A percentile compares a stretch with the other conserved stretches of the same genome.
phyloP scores from a whole-genome alignment of 2,888 invertebrate genomes.

The Teleogryllus oceanicus region DNA sequence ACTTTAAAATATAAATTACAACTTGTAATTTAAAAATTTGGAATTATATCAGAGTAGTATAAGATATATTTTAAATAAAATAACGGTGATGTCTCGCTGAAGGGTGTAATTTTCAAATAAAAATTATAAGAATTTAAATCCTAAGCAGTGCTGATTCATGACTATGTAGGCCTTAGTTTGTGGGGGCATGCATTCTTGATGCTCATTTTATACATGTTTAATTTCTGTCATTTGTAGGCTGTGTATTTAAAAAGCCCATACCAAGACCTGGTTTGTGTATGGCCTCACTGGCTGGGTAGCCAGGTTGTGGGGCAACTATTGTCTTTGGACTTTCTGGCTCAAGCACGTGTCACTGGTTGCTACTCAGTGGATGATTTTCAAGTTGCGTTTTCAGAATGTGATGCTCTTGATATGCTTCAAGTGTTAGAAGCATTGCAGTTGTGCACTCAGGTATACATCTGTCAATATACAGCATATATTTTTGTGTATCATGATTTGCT shows the following conservation, averaged over 20 bases:
- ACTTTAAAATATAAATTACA: too few relatives aligned
- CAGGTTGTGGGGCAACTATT: conserved; percentile 65
- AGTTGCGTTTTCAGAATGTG: conserved; percentile 65
- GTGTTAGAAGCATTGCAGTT: conserved; percentile 67
- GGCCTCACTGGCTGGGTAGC: conserved; percentile 64
- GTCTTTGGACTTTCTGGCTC: conserved; percentile 53
- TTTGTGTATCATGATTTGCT: background rate
- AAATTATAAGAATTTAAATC: too few relatives aligned
- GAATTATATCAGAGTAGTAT: too few relatives aligned
- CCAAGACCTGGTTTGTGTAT: conserved; percentile 61
- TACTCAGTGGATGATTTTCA: conserved; percentile 71
- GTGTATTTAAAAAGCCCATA: conserved; percentile 55
- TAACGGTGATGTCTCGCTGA: too few relatives aligned
- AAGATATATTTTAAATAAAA: too few relatives aligned
- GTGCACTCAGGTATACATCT: conserved; percentile 55
- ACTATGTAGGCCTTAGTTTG: too few relatives aligned
- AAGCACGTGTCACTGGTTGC: conserved; percentile 61
- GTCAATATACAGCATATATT: background rate
- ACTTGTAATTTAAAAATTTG: too few relatives aligned
- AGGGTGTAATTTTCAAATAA: too few relatives aligned
- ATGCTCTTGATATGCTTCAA: conserved; percentile 64
- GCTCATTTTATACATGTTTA: too few relatives aligned
- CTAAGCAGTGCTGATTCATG: too few relatives aligned
- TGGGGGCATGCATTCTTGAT: too few relatives aligned
- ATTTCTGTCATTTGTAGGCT: conserved; percentile 46